A percentile compares a stretch with the other conserved stretches of the same genome.
Evolutionary conservation across 1,140 invertebrate genomes (phyloP).

Genomic region (Neodiprion pinetum): DNA sequence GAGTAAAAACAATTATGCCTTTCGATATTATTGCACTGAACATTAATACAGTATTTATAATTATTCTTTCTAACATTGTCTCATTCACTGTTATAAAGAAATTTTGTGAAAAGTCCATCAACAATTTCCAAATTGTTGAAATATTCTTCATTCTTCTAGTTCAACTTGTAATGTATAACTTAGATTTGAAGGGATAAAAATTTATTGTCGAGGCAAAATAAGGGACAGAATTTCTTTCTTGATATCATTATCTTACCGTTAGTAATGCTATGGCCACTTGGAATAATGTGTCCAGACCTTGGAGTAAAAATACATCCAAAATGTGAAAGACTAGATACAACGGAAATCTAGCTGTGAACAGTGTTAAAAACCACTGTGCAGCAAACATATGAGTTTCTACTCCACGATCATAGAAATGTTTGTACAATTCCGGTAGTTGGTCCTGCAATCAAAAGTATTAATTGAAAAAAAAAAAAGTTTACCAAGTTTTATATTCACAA

Average conservation of each 20-base stretch:
- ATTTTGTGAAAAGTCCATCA: background rate
- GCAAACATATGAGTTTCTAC: constrained; percentile 99
- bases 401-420: constrained; percentile 90
- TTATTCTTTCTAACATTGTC: constrained; percentile 16
- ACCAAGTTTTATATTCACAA: too few species aligned
- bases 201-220: too few species aligned
- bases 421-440: constrained; percentile 86
- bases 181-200: too few species aligned
- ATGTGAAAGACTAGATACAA: constrained; percentile 97
- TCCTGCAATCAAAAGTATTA: constrained; percentile 68
- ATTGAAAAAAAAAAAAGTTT: background rate
- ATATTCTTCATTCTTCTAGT: constrained; percentile 15
- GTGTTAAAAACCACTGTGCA: constrained; percentile 98
- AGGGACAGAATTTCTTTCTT: background rate
- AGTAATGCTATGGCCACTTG: constrained; percentile 94
- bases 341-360: constrained; percentile 98
- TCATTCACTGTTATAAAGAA: constrained; percentile 9
- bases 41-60: background rate
- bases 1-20: constrained; percentile 26
- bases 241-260: constrained; percentile 68
- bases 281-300: constrained; percentile 94
- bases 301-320: constrained; percentile 92
- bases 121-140: constrained; percentile 8
- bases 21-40: background rate
- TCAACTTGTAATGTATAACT: too few species aligned